Evolutionary conservation across 2,888 invertebrate species (phyloP).

Genomic region (Norana najaformis): DNA sequence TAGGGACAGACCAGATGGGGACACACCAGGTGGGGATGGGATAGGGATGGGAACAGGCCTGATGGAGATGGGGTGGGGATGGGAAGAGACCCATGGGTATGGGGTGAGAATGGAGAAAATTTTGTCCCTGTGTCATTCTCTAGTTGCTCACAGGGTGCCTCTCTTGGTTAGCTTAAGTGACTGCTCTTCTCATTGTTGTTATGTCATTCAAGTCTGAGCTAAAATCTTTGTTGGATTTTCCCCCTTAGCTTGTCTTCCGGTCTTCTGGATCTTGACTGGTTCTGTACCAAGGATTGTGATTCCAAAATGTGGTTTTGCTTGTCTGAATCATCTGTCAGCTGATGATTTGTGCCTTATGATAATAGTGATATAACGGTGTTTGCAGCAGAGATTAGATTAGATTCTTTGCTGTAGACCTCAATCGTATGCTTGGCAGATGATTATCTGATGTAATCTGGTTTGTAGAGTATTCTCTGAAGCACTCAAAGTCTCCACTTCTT

Average conservation of each 20-base stretch:
- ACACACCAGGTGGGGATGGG: too few species aligned
- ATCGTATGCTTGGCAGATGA: neutral
- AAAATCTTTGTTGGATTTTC: too few species aligned
- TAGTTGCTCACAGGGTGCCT: neutral
- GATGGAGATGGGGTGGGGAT: too few species aligned
- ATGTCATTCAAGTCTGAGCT: too few species aligned
- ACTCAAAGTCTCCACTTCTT: slow-evolving; percentile 73
- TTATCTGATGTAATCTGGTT: slow-evolving; percentile 23
- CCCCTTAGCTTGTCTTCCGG: neutral
- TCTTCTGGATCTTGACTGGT: neutral
- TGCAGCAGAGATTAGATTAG: neutral
- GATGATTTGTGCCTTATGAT: neutral
- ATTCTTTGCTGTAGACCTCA: neutral
- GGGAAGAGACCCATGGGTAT: too few species aligned
- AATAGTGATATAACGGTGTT: neutral
- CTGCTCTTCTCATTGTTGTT: neutral
- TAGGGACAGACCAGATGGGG: too few species aligned
- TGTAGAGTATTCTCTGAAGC: slow-evolving; percentile 73
- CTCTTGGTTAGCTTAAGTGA: neutral
- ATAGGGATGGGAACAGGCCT: too few species aligned
- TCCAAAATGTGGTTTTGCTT: neutral
- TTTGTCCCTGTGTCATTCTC: too few species aligned
- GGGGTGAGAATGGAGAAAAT: too few species aligned
- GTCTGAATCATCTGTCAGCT: neutral
- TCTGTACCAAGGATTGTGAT: neutral